phyloP scores from a whole-genome alignment of 1,140 invertebrate genomes.

The Zaprionus lachaisei region DNA sequence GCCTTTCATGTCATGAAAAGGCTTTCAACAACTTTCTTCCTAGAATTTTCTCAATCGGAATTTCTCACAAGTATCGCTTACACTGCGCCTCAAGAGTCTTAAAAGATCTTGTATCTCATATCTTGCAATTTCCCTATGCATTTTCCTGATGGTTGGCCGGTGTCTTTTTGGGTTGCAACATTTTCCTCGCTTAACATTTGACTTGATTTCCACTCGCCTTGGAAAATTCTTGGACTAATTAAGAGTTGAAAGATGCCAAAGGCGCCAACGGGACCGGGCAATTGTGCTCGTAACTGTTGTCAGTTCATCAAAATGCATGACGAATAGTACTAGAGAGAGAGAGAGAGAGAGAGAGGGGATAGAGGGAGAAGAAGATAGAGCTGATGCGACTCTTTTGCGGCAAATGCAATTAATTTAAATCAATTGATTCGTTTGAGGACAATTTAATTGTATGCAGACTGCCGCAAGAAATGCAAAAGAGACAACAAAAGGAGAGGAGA shows the following conservation, averaged over 20 bases:
- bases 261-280: constrained; percentile 57
- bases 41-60: not conserved
- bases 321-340: not conserved
- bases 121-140: constrained; percentile 1
- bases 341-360: not conserved
- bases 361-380: not conserved
- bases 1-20: not conserved
- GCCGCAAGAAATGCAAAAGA: constrained; percentile 36
- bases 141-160: not conserved
- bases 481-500: constrained; percentile 28
- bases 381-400: constrained; percentile 64
- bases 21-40: not conserved
- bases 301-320: constrained; percentile 38
- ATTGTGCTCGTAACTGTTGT: constrained; percentile 39
- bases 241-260: constrained; percentile 52
- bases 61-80: constrained; percentile 43
- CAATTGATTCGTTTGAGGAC: constrained; percentile 84
- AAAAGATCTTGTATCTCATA: not conserved
- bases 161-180: not conserved
- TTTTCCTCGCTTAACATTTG: constrained; percentile 20
- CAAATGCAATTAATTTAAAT: constrained; percentile 84
- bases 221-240: constrained; percentile 67
- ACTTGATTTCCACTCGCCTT: constrained; percentile 6
- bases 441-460: constrained; percentile 83
- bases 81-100: not conserved